phyloP scores from a whole-genome alignment of 2,797 vertebrate species.

The Aphelocoma californica region DNA sequence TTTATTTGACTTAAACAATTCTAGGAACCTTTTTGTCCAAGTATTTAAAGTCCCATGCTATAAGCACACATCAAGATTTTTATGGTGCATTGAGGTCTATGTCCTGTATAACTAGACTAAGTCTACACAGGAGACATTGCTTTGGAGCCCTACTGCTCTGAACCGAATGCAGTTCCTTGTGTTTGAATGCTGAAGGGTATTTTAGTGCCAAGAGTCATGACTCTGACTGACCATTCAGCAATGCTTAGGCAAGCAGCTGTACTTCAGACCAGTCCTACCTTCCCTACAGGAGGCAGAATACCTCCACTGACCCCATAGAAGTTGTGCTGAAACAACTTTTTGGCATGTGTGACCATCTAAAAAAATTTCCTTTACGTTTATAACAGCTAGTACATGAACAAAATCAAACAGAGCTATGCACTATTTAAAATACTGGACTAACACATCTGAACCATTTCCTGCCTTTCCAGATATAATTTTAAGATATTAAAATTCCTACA shows the following conservation, averaged over 20 bases:
- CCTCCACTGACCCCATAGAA: neutral
- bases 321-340: neutral
- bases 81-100: neutral
- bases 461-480: neutral
- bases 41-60: neutral
- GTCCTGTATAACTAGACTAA: neutral
- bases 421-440: neutral
- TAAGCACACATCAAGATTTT: neutral
- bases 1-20: neutral
- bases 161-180: neutral
- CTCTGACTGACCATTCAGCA: neutral
- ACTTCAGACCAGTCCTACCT: neutral
- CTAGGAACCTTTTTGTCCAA: neutral
- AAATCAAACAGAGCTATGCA: neutral
- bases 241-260: neutral
- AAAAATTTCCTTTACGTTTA: neutral
- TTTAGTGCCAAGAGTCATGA: fast-evolving
- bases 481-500: neutral
- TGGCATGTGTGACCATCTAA: neutral
- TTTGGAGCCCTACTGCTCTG: neutral
- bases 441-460: neutral
- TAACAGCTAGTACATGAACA: neutral
- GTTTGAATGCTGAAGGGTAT: neutral
- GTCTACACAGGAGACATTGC: neutral
- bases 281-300: neutral